A percentile compares a stretch with the other conserved stretches of the same genome.
These are phyloP conservation scores for Mylabris phalerata DNA, from an alignment of 1,140 invertebrate genomes.

Conservation along the genomic window DNA sequence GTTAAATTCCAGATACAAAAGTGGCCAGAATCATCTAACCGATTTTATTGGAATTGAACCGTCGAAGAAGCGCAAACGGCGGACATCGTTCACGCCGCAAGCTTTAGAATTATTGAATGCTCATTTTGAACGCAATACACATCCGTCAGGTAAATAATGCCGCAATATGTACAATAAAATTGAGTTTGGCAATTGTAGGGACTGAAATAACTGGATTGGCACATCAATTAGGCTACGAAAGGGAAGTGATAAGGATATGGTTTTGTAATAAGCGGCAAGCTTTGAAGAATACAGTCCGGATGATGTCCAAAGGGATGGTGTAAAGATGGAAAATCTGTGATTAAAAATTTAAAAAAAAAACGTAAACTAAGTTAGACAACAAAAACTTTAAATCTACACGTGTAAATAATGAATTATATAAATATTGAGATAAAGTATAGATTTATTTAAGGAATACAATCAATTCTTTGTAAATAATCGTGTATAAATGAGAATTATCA, in stretches of 20 bases:
- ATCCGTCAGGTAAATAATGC: constrained; percentile 80
- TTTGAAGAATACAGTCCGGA: constrained; percentile 87
- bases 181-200: constrained; percentile 49
- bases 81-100: constrained; percentile 95
- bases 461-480: too few species aligned
- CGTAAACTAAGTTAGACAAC: constrained; percentile 3
- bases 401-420: neutral
- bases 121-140: constrained; percentile 94
- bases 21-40: constrained; percentile 84
- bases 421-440: neutral
- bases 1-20: constrained; percentile 69
- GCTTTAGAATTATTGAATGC: constrained; percentile 90
- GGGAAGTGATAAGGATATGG: constrained; percentile 98
- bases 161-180: neutral
- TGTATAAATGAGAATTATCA: too few species aligned
- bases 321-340: constrained; percentile 25
- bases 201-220: constrained; percentile 94
- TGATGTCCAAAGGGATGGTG: constrained; percentile 78
- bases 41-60: constrained; percentile 95
- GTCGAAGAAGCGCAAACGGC: constrained; percentile 90
- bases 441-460: too few species aligned
- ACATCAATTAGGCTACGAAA: constrained; percentile 90
- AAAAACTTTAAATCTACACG: neutral
- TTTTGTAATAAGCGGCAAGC: constrained; percentile 98
- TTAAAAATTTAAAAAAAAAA: neutral